phyloP scores from a whole-genome alignment of 2,797 vertebrate species.

The Limosa lapponica region DNA sequence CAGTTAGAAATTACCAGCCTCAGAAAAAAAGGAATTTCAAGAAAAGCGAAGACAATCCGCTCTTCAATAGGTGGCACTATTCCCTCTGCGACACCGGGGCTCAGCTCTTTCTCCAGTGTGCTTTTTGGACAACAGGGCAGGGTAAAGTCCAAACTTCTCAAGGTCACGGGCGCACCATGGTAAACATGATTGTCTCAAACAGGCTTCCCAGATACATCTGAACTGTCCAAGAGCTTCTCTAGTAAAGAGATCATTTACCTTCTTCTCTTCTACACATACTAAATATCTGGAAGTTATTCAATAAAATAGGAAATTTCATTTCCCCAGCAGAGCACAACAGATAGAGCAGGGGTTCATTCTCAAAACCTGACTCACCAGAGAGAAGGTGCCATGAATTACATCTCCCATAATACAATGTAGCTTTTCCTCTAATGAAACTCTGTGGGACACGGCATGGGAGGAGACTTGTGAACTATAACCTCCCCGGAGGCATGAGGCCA shows the following conservation, averaged over 20 bases:
- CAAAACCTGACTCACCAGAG: not conserved
- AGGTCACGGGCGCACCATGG: not conserved
- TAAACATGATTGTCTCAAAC: not conserved
- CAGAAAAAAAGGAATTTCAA: not conserved
- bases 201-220: not conserved
- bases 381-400: not conserved
- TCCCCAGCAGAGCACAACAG: not conserved
- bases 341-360: not conserved
- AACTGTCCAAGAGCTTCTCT: not conserved
- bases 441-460: not conserved
- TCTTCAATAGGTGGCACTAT: slow-evolving; percentile 31
- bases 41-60: not conserved
- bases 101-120: not conserved
- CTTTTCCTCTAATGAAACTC: not conserved
- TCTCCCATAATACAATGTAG: not conserved
- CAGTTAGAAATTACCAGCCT: not conserved
- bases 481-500: slow-evolving; percentile 1
- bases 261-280: not conserved
- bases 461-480: not conserved
- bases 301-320: fast-evolving
- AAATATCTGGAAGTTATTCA: not conserved
- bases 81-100: not conserved
- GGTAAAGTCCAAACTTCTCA: not conserved
- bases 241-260: not conserved
- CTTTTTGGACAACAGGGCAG: not conserved